Percentiles rank a stretch among this genome's conserved stretches.
Evolutionary conservation across 2,113 vertebrate species (phyloP).

Genomic region (Herpetotheres cachinnans): DNA sequence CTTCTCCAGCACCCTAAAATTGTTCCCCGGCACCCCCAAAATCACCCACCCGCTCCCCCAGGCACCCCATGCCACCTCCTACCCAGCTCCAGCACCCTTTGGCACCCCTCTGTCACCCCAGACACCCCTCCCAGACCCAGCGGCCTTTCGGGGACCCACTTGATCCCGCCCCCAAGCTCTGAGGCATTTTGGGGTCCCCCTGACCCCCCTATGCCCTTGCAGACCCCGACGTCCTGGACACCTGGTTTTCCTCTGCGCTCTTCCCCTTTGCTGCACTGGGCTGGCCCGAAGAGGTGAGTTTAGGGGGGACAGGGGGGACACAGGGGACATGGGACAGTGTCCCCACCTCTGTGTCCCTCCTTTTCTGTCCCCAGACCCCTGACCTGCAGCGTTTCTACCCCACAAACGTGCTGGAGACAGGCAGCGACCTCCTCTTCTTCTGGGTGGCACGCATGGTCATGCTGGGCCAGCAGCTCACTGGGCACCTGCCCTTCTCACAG

Average conservation of each 20-base stretch:
- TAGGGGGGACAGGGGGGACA: neutral
- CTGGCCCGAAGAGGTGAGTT: constrained; percentile 85
- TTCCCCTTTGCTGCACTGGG: constrained; percentile 90
- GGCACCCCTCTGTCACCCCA: too few species aligned
- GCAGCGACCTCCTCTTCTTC: constrained; percentile 90
- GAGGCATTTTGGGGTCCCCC: too few species aligned
- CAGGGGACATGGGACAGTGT: neutral
- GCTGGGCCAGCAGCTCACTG: constrained; percentile 87
- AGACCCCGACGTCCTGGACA: constrained; percentile 87
- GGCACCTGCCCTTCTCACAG: constrained; percentile 87
- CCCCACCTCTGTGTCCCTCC: too few species aligned
- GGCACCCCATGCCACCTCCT: too few species aligned
- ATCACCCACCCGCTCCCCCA: neutral
- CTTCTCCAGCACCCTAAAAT: neutral
- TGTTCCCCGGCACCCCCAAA: neutral
- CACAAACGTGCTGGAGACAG: constrained; percentile 85
- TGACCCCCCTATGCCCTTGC: neutral
- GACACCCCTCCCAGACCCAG: too few species aligned
- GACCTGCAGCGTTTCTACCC: constrained; percentile 87
- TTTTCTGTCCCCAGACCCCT: constrained; percentile 58
- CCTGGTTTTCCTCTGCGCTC: constrained; percentile 91
- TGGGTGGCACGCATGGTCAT: constrained; percentile 95
- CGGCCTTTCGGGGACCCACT: too few species aligned
- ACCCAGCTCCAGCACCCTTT: neutral
- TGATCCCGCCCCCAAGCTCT: too few species aligned